Conservation (phyloP, 2,888 invertebrate genomes). For the Nebria brevicollis region DNA sequence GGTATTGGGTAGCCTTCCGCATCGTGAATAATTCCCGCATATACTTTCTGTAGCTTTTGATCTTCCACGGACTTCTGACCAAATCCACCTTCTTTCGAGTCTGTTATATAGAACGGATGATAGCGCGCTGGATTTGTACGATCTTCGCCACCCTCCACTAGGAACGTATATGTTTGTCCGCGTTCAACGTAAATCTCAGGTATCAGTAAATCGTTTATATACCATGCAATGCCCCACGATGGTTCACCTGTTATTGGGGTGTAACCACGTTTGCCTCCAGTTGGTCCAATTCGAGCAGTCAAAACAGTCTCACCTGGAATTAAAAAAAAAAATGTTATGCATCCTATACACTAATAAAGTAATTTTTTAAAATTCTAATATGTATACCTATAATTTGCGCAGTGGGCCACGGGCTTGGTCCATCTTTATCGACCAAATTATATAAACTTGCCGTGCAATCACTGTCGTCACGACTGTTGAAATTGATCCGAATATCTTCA, state of each 20-base stretch:
- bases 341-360: too few species aligned
- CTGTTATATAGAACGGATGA: constrained; percentile 92
- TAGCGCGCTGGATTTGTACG: constrained; percentile 83
- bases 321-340: not conserved
- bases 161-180: constrained; percentile 86
- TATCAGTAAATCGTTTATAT: constrained; percentile 88
- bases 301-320: constrained; percentile 69
- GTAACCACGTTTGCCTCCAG: constrained; percentile 84
- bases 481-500: constrained; percentile 82
- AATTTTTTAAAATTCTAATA: too few species aligned
- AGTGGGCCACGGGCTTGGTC: constrained; percentile 76
- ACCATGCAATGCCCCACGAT: constrained; percentile 93
- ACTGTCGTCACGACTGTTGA: constrained; percentile 76
- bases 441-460: constrained; percentile 76
- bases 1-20: constrained; percentile 81
- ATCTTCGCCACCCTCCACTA: constrained; percentile 87
- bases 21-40: constrained; percentile 83
- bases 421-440: constrained; percentile 69
- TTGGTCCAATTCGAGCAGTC: constrained; percentile 83
- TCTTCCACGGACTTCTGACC: constrained; percentile 80
- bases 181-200: constrained; percentile 90
- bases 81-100: constrained; percentile 85
- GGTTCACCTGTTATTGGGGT: constrained; percentile 82
- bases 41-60: constrained; percentile 77
- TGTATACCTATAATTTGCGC: constrained; percentile 67